These are phyloP conservation scores for Alces alces DNA, from an alignment of 2,113 vertebrate species.

Conservation along the genomic window DNA sequence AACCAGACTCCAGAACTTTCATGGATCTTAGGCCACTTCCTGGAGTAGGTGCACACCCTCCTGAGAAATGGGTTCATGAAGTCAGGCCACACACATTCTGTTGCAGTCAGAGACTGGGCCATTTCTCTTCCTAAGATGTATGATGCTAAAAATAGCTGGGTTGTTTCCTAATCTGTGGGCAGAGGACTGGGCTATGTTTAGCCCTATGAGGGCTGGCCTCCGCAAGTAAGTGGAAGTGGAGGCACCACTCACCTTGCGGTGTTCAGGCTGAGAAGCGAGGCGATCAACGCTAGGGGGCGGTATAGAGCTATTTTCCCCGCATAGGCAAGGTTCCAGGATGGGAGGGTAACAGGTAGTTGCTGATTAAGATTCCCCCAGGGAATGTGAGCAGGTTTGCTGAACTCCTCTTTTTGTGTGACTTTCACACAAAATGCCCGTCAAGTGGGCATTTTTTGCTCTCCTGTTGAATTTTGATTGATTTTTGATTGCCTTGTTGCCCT, in stretches of 20 bases:
- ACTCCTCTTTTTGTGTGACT: neutral
- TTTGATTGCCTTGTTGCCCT: neutral
- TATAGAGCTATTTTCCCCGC: constrained; percentile 66
- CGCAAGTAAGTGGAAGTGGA: constrained; percentile 11
- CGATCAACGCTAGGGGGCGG: constrained; percentile 67
- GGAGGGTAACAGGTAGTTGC: constrained; percentile 39
- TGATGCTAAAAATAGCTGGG: constrained; percentile 57
- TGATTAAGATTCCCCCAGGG: neutral
- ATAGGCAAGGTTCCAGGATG: constrained; percentile 31
- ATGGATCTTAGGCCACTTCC: neutral
- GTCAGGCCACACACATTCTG: constrained; percentile 19
- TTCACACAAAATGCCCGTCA: too few species aligned
- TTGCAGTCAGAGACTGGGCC: constrained; percentile 35
- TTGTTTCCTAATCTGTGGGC: constrained; percentile 59
- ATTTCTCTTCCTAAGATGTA: constrained; percentile 57
- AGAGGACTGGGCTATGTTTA: constrained; percentile 61
- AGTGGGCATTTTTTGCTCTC: neutral
- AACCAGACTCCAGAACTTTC: neutral
- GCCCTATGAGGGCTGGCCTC: constrained; percentile 38
- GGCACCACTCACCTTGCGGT: constrained; percentile 48
- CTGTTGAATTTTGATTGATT: neutral
- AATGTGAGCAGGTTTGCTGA: neutral
- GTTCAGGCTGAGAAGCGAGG: neutral
- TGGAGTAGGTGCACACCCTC: neutral
- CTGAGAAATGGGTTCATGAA: constrained; percentile 30